Evolutionary conservation across 2,113 vertebrate species (phyloP), one percentile per base, ranked within the genome.

Genomic region (Notechis scutatus): DNA sequence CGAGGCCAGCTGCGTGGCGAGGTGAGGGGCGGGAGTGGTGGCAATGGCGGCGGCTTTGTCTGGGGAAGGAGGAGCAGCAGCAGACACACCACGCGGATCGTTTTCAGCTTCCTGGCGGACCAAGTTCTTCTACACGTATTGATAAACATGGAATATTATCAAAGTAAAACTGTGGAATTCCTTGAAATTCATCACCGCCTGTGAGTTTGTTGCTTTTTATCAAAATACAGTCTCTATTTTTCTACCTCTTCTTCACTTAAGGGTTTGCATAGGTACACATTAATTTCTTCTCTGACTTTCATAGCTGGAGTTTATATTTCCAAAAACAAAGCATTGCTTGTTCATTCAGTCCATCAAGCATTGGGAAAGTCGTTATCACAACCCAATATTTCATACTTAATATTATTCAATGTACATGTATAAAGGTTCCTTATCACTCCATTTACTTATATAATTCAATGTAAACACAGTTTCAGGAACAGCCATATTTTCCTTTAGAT

Each of bases 1-100:
- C 91, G 94, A 64, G 95, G 93, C 93, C 90, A 74, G 93, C 94
- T 88, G 91, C 92, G 92, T 20, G 89, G 12, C 12, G 88, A 87
- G 64, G 11, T 9, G 54, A 23, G 90, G 23, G 81, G 88, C 7
- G 57, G 88, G 93, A 23, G 91, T 90, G 92, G 92, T 92, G 91
- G 91, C 94, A 92, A 92, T 90, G 86, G 61, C 87, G 93, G 93
- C 92, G 94, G 95, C 69, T 92, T 92, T 92, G 92, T 92, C 92
- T 54, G 88, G 88, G 57, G 87, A 91, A 57, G 85, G 45, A 91
- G 81, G n/a, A 57, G 55, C 1, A 26, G 42, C 1, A 45, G 74
- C 24, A 57, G 52, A 47, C 69, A 34, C 81, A 90, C 92, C 42
- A 89, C 81, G 92, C 92, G 34, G 92, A 87, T 89, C 87, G 4